Evolutionary conservation across 2,888 invertebrate genomes (phyloP), one percentile per base, ranked within the genome.

Genomic region (Tiliacea citrago): DNA sequence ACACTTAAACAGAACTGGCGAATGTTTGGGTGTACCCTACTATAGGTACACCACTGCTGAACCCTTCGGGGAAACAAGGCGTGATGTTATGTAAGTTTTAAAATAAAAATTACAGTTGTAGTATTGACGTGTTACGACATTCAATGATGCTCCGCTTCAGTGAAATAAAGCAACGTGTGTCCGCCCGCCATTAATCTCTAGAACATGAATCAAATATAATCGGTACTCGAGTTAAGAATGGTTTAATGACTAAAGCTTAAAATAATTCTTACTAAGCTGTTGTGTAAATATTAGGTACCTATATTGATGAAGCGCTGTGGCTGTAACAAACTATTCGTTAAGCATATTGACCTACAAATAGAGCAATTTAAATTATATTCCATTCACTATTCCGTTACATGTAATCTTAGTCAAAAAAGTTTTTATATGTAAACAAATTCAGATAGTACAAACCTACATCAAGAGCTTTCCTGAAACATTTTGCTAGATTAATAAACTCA

Each of bases 141-240:
- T 69, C 61, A 53, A 66, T 62, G 65, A 47, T 57, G 21, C 9
- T 60, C 5, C 21, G 39, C 13, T 49, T 29, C 24, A 13, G 16
- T 6, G 16, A 63, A 55, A 39, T 24, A 35, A 16, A 29, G 61
- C 49, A 68, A 49, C 13, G 24, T 24, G 12, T 21, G 18, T 55
- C 47, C 45, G 49, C 7, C 29, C 51, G 47, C n/a, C 21, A 35
- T 35, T 57, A 24, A 62, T 62, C 29, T 53, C 13, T 10, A 53
- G n/a, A 62, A 45, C 69, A 76, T 82, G 77, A 76, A 82, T 77
- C 66, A 67, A 70, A 57, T 63, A 62, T 67, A 67, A 62, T 62
- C 16, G 21, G 55, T 24, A 45, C n/a, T 29, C 39, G 18, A 49
- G 51, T 82, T 60, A 16, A 10, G n/a, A 24, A 79, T 62, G 55